phyloP scores from a whole-genome alignment of 2,113 vertebrate genomes.

The Eublepharis macularius region DNA sequence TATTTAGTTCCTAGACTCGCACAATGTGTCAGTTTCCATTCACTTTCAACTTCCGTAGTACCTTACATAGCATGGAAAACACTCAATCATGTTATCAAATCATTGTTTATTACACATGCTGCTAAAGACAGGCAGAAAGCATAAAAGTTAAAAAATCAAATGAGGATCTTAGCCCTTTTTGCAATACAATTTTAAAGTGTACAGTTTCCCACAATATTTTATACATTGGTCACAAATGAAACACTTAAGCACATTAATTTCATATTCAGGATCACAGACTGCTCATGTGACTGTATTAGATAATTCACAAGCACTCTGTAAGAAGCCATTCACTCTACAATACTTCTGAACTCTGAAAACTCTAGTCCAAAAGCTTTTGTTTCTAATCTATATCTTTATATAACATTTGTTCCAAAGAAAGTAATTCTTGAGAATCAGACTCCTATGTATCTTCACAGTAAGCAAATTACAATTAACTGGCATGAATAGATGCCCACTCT shows the following conservation, averaged over 20 bases:
- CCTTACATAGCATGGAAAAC: background rate
- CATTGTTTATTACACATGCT: background rate
- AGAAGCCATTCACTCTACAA: background rate
- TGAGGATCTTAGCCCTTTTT: background rate
- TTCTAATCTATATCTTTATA: background rate
- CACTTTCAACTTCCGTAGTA: background rate
- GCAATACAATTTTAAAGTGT: background rate
- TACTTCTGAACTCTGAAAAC: background rate
- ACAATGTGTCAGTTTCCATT: background rate
- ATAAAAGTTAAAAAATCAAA: background rate
- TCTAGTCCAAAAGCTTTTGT: background rate
- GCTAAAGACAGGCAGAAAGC: background rate
- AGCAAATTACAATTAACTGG: background rate
- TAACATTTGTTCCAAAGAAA: background rate
- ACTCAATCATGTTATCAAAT: background rate
- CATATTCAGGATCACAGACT: background rate
- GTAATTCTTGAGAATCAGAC: background rate
- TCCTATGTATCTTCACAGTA: background rate
- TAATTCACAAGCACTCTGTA: background rate
- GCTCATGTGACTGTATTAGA: background rate
- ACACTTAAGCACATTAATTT: background rate
- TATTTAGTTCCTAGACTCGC: background rate
- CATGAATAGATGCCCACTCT: background rate
- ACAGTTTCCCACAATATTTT: background rate
- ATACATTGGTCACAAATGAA: background rate